Evolutionary conservation across 2,797 vertebrate genomes (phyloP), one percentile per base, ranked within the genome.

Genomic region (Orestias chungarensis): DNA sequence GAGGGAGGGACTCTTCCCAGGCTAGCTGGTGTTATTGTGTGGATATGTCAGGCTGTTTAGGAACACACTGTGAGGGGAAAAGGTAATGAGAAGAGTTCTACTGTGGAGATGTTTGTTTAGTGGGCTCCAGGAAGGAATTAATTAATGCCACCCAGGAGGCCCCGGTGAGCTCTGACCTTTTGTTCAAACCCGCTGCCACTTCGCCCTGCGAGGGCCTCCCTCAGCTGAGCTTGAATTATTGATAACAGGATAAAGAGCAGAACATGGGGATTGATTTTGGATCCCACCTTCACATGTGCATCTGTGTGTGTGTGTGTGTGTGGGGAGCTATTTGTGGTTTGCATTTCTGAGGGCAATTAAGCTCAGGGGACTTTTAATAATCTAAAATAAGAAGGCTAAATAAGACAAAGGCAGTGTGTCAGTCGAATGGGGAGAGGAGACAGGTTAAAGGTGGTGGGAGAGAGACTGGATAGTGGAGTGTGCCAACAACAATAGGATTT

Each of bases 151-250:
- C 78, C 84, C 84, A 76, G 75, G 88, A 85, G 83, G 80, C 82
- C 89, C 83, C 70, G 81, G 84, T 75, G 84, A 86, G 91, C 73
- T 82, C 86, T 95, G 94, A 94, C 95, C 94, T 95, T 95, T 92
- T 91, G 87, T 92, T 95, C 92, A 95, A 95, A 95, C 92, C 85
- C 83, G 84, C 69, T 65, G 46, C 66, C 0, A 68, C 55, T 79
- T 88, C 78, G 78, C 74, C 89, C 89, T 73, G 83, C 77, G 82
- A 66, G 71, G 68, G 74, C 84, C 72, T 82, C 87, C 90, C 89
- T 81, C 80, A 87, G 82, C 65, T 74, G 80, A 31, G 42, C 68
- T 75, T 95, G 86, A 92, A 95, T 94, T 93, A 95, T 95, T 94
- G 92, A 95, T 94, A 88, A 83, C 83, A 88, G 68, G 70, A 81